Percentiles rank a stretch among this genome's conserved stretches.
Conservation (phyloP, 2,113 vertebrate genomes). For the Cynopterus brachyotis region DNA sequence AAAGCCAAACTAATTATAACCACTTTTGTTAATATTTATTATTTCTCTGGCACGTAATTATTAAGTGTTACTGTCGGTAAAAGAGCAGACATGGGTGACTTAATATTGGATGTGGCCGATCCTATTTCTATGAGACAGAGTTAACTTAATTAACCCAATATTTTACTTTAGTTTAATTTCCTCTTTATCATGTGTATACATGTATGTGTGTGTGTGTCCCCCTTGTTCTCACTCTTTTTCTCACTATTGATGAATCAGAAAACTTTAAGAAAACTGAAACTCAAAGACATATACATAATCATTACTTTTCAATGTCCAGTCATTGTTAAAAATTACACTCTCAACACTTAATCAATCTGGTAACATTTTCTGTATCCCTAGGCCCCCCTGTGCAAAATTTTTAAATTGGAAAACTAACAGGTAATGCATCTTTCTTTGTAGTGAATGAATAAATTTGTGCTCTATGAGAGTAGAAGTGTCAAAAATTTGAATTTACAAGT, state of each 20-base stretch:
- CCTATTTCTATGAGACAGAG: not conserved
- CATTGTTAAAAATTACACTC: slow-evolving; percentile 63
- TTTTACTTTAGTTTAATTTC: slow-evolving; percentile 31
- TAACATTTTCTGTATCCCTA: slow-evolving; percentile 44
- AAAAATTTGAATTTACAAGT: slow-evolving; percentile 79
- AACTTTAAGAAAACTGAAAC: slow-evolving; percentile 50
- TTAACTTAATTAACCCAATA: not conserved
- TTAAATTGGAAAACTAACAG: slow-evolving; percentile 73
- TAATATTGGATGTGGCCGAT: not conserved
- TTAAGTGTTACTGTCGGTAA: not conserved
- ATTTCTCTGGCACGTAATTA: not conserved
- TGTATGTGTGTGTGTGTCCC: not conserved
- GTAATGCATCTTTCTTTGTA: slow-evolving; percentile 71
- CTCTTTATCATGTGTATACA: no score
- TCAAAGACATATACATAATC: not conserved
- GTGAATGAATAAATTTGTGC: slow-evolving; percentile 73
- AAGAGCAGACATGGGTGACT: not conserved
- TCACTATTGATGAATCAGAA: slow-evolving; percentile 42
- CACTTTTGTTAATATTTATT: slow-evolving; percentile 26
- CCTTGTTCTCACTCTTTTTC: not conserved
- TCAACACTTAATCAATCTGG: slow-evolving; percentile 63
- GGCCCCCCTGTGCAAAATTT: slow-evolving; percentile 49
- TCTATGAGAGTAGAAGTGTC: slow-evolving; percentile 70
- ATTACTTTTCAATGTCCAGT: slow-evolving; percentile 45
- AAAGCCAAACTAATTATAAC: not conserved